Conservation (phyloP, 1,140 invertebrate genomes). For the Solenopsis fugax region DNA sequence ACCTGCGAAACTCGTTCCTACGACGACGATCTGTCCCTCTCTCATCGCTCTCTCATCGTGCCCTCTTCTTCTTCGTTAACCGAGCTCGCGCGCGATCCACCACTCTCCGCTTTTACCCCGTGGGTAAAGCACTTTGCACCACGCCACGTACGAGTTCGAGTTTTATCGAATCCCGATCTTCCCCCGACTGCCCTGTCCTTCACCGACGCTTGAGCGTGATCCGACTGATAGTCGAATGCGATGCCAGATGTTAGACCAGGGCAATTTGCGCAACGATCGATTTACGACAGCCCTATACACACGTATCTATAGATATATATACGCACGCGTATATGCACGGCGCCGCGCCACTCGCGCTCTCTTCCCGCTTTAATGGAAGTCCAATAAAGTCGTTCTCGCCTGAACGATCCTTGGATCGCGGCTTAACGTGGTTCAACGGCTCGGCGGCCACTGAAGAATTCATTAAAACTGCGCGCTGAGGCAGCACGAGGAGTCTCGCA, state of each 20-base stretch:
- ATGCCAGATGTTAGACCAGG: slow-evolving; percentile 76
- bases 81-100: slow-evolving; percentile 47
- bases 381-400: slow-evolving; percentile 74
- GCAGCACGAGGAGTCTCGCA: slow-evolving; percentile 16
- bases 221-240: slow-evolving; percentile 79
- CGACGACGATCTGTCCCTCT: slow-evolving; percentile 41
- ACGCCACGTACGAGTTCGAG: slow-evolving; percentile 43
- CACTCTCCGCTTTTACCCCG: not conserved
- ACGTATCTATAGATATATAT: not conserved
- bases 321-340: not conserved
- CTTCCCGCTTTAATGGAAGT: slow-evolving; percentile 72
- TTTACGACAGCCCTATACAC: slow-evolving; percentile 72
- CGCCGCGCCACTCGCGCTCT: slow-evolving; percentile 8
- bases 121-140: slow-evolving; percentile 66
- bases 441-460: slow-evolving; percentile 55
- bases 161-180: slow-evolving; percentile 80
- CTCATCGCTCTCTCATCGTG: slow-evolving; percentile 9
- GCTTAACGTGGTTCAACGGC: slow-evolving; percentile 50
- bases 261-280: slow-evolving; percentile 80
- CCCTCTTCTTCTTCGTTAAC: slow-evolving; percentile 16
- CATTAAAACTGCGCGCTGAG: slow-evolving; percentile 41
- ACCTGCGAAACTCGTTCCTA: slow-evolving; percentile 65
- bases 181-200: slow-evolving; percentile 67
- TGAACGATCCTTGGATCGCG: slow-evolving; percentile 64
- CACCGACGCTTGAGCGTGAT: slow-evolving; percentile 74